Base-by-base conservation (phyloP, 2,113 vertebrate species). In the Grantiella picta region DNA sequence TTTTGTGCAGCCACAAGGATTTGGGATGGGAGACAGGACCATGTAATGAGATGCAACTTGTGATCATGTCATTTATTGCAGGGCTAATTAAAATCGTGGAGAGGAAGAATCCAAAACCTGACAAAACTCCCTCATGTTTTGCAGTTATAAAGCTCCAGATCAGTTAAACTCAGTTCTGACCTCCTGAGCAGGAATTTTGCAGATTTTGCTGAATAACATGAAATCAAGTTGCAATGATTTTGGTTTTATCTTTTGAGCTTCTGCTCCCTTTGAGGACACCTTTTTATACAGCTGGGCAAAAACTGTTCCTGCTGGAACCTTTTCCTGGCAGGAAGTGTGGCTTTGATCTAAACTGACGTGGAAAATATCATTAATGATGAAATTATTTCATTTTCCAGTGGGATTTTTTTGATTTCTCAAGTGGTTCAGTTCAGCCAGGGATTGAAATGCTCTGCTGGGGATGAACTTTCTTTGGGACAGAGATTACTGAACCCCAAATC, bases 91-190 rank as follows among this genome's bases (percentile, higher is more conserved):
- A 31, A n/a, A 4, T 4, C 29, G n/a, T 16, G 3, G 6, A 27
- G 12, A 29, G 9, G 2, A 2, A 29, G 52, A 38, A 22, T 10
- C 31, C 63, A 54, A 71, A 64, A 29, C 3, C 1, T 0, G 0
- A 9, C 45, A 44, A 15, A 60, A 11, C 5, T 1, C 15, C 5
- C 7, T 53, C 9, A 4, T 13, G 2, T 2, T 86, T 63, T 40
- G 7, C 4, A 56, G 0, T 45, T 35, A 9, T 29, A 60, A 66
- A 19, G 4, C 5, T 81, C 15, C 23, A 56, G 33, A 10, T 23
- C 9, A 64, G 22, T 8, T 45, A 44, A 88, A 63, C 9, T n/a
- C 5, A 0, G 2, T 22, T 78, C n/a, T 79, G 31, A 33, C 12
- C 49, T 33, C 3, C 29, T 56, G 42, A 78, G 28, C 60, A 75